Conservation (phyloP, 2,797 vertebrate genomes). For the Sebastes itinus region DNA sequence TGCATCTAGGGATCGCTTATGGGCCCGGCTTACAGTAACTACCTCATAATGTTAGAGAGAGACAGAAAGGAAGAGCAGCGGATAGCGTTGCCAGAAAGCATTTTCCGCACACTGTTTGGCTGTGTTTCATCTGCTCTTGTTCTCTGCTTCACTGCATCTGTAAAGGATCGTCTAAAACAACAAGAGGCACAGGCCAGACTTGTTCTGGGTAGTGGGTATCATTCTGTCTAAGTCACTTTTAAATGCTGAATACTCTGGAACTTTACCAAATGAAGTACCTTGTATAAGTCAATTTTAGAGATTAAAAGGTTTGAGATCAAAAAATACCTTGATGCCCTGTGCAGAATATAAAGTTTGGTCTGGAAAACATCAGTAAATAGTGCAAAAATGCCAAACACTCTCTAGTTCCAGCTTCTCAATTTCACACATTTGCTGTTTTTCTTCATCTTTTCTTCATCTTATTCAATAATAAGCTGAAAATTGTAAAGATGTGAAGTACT, state of each 20-base stretch:
- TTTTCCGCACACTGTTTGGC: slow-evolving; percentile 32
- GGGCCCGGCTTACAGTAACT: slow-evolving; percentile 57
- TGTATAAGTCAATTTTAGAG: not conserved
- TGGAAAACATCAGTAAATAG: not conserved
- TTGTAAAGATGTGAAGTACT: not conserved
- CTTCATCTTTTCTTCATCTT: not conserved
- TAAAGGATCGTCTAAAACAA: slow-evolving; percentile 2
- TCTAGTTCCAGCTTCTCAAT: not conserved
- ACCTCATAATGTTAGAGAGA: slow-evolving; percentile 54
- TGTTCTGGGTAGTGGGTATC: not conserved
- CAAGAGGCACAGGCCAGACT: not conserved
- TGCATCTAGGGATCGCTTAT: slow-evolving; percentile 59
- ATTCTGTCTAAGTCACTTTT: not conserved
- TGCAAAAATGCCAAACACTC: not conserved
- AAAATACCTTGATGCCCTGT: not conserved
- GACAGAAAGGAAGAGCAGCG: slow-evolving; percentile 15
- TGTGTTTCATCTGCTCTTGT: slow-evolving; percentile 32
- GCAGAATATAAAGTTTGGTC: not conserved
- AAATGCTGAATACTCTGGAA: not conserved
- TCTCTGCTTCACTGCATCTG: slow-evolving; percentile 39
- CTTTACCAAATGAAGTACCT: not conserved
- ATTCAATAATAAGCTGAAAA: not conserved
- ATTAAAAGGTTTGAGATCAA: not conserved
- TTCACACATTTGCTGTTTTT: not conserved
- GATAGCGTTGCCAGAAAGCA: slow-evolving; percentile 50